These are phyloP conservation scores for Sebastes diaconus DNA, from an alignment of 2,797 vertebrate genomes.

Conservation along the genomic window DNA sequence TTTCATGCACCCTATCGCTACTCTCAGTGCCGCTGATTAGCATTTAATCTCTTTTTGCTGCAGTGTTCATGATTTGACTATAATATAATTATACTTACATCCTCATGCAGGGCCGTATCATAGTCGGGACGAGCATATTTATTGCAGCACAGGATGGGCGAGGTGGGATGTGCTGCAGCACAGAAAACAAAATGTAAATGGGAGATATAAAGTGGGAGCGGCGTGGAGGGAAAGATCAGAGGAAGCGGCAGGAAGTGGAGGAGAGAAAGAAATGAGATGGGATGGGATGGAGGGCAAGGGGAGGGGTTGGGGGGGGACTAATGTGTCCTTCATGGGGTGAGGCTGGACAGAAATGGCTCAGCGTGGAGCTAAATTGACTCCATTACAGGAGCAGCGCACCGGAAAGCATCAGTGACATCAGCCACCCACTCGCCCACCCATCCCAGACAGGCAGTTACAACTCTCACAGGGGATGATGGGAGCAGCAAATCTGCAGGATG, in stretches of 20 bases:
- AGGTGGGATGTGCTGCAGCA: slow-evolving; percentile 36
- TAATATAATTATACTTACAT: slow-evolving; percentile 32
- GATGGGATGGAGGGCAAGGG: slow-evolving; percentile 10
- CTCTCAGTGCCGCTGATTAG: slow-evolving; percentile 27
- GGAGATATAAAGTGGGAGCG: slow-evolving; percentile 10
- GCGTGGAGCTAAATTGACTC: slow-evolving; percentile 79
- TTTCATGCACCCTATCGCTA: slow-evolving; percentile 3
- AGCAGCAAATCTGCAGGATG: slow-evolving; percentile 53
- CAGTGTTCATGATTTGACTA: slow-evolving; percentile 26
- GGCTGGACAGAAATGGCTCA: slow-evolving; percentile 74
- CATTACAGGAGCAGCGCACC: slow-evolving; percentile 77
- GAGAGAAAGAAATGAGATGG: slow-evolving; percentile 32
- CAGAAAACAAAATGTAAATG: slow-evolving; percentile 55
- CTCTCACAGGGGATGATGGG: slow-evolving; percentile 57
- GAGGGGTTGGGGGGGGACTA: slow-evolving; percentile 33
- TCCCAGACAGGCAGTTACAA: slow-evolving; percentile 62
- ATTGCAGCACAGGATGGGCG: slow-evolving; percentile 2
- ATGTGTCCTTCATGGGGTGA: slow-evolving; percentile 78
- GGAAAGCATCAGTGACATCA: slow-evolving; percentile 81
- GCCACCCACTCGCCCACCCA: slow-evolving; percentile 56
- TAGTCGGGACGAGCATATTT: slow-evolving; percentile 19
- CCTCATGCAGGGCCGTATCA: slow-evolving; percentile 9
- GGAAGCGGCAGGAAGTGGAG: slow-evolving; percentile 36
- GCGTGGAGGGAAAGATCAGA: slow-evolving; percentile 16
- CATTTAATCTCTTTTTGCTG: slow-evolving; percentile 38